Base-by-base conservation (phyloP, 2,113 vertebrate genomes). In the Dolichotis patagonum region DNA sequence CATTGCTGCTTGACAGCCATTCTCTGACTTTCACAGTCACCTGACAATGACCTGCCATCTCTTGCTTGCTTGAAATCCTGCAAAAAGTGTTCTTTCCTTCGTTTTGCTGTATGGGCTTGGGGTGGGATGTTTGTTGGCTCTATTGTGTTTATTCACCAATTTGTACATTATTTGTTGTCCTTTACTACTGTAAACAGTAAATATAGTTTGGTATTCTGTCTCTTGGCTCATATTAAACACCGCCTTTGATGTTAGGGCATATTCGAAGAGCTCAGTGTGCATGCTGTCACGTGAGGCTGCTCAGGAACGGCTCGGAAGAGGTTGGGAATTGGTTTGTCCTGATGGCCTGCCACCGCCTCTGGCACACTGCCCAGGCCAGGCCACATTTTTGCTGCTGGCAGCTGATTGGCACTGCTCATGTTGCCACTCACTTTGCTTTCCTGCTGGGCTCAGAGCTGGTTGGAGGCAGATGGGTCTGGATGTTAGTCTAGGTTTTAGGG, bases 171-270 rank as follows among this genome's bases (percentile, higher is more conserved):
- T 98, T 98, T 98, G 99, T 99, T 98, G 99, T 99, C 98, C 99
- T 99, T 99, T 98, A 99, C 99, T 99, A 98, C 98, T 99, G 98
- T 99, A 99, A 97, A 98, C 99, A 99, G 99, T 99, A 99, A 99
- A 99, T 99, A 98, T 99, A 99, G 99, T 99, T 98, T 98, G 99
- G 98, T 99, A 98, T 98, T 98, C 98, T 98, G 98, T 96, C 96
- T 98, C 80, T 49, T 11, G 93, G 93, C 94, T 95, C 86, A 1
- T 22, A 38, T 73, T 97, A 73, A 11, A 63, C 63, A 2, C 14
- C 46, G 30, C 32, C 2, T 94, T 92, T 85, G 92, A 63, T 86
- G 49, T 8, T 22, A 62, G 46, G 82, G n/a, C 22, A 0, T 6
- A 20, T 9, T 82, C 93, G 69, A 71, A 52, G 30, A 30, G 1